These are phyloP conservation scores for Oncorhynchus mykiss DNA, from an alignment of 2,113 vertebrate species.

Conservation along the genomic window DNA sequence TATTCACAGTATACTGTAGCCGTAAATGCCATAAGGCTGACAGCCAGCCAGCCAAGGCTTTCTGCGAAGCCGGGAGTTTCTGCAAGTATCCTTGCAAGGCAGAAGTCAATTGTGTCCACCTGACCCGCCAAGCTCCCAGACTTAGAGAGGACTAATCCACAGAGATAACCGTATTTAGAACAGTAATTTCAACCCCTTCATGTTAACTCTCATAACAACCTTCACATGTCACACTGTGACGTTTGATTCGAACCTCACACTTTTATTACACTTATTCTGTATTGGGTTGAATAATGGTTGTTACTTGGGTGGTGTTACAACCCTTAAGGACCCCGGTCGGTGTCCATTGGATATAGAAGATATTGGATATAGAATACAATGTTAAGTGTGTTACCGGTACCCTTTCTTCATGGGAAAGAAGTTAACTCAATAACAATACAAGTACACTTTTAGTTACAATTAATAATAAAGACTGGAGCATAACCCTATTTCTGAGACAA, in stretches of 20 bases:
- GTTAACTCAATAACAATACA: no score
- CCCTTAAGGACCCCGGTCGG: no score
- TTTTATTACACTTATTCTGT: not conserved
- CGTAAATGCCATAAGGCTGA: no score
- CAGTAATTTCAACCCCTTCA: slow-evolving; percentile 18
- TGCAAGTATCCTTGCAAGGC: not conserved
- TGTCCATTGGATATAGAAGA: no score
- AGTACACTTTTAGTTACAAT: no score
- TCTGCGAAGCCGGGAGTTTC: not conserved
- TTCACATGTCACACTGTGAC: slow-evolving; percentile 14
- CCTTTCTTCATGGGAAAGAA: no score
- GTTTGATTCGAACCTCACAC: not conserved
- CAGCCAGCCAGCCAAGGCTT: not conserved
- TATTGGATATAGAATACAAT: no score
- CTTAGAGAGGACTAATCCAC: slow-evolving; percentile 29
- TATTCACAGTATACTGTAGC: no score
- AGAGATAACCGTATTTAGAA: slow-evolving; percentile 40
- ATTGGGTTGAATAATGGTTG: not conserved
- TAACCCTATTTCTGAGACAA: no score
- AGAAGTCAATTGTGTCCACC: not conserved
- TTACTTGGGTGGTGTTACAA: not conserved
- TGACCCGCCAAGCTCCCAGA: not conserved
- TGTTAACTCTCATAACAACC: slow-evolving; percentile 7
- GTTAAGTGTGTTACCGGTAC: no score
- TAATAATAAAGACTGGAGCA: no score